These are phyloP conservation scores for Drosophila cyrtoloma DNA, from an alignment of 2,888 invertebrate genomes.

Conservation along the genomic window DNA sequence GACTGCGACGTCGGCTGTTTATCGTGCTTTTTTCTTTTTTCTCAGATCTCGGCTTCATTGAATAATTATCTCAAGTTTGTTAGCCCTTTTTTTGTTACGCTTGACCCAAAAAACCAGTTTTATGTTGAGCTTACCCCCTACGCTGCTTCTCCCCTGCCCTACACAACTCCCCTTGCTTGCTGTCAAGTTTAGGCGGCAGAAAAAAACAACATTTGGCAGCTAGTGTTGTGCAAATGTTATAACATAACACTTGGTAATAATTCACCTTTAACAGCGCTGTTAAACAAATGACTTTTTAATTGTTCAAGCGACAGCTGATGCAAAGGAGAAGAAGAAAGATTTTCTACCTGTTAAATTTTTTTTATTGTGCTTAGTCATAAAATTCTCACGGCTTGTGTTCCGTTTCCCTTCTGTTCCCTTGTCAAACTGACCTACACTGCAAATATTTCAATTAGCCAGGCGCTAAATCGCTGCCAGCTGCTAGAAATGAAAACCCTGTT, in stretches of 20 bases:
- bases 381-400: conserved; percentile 49
- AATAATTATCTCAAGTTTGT: conserved; percentile 76
- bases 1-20: conserved; percentile 29
- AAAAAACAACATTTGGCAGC: conserved; percentile 18
- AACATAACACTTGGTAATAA: conserved; percentile 37
- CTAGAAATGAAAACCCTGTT: conserved; percentile 53
- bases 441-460: conserved; percentile 62
- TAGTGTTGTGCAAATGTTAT: conserved; percentile 68
- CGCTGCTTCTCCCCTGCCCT: conserved; percentile 60
- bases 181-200: conserved; percentile 48
- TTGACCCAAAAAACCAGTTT: conserved; percentile 74
- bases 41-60: conserved; percentile 69
- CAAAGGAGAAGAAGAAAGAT: conserved; percentile 1
- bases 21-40: conserved; percentile 23
- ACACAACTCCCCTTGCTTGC: conserved; percentile 47
- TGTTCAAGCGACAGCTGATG: conserved; percentile 35
- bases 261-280: conserved; percentile 6
- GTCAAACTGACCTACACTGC: conserved; percentile 64
- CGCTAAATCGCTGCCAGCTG: conserved; percentile 41
- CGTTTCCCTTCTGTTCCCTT: neutral
- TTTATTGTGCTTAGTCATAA: conserved; percentile 55
- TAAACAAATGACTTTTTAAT: conserved; percentile 70
- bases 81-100: conserved; percentile 47
- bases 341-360: conserved; percentile 35
- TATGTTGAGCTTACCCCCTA: conserved; percentile 56